Evolutionary conservation across 2,888 invertebrate genomes (phyloP).

Genomic region (Rhagophthalmus giganteus): DNA sequence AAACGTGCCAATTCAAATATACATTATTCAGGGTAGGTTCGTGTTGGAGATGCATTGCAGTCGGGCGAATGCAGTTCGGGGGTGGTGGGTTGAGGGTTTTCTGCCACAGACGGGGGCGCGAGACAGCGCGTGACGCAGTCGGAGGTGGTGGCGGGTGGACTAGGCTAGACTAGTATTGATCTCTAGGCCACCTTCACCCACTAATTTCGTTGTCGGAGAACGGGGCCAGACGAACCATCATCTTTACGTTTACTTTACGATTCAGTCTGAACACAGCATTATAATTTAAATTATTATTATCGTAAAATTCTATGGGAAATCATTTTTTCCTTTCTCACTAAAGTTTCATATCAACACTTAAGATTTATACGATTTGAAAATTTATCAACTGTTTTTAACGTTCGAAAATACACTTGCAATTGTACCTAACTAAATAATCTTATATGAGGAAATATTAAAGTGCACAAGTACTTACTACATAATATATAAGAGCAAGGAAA

Average conservation of each 20-base stretch:
- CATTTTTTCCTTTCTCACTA: too few species aligned
- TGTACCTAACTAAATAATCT: too few species aligned
- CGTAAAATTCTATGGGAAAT: too few species aligned
- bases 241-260: conserved; percentile 43
- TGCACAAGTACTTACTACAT: too few species aligned
- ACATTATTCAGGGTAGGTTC: conserved; percentile 42
- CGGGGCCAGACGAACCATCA: conserved; percentile 41
- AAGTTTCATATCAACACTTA: too few species aligned
- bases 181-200: conserved; percentile 56
- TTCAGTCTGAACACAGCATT: conserved; percentile 23
- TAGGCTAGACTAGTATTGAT: conserved; percentile 56
- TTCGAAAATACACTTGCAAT: too few species aligned
- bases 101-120: conserved; percentile 33
- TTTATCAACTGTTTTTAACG: too few species aligned
- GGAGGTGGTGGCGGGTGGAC: conserved; percentile 45
- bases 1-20: conserved; percentile 45
- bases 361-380: too few species aligned
- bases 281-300: too few species aligned
- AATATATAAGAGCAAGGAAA: too few species aligned
- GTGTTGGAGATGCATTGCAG: conserved; percentile 36
- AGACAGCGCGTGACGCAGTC: conserved; percentile 43
- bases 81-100: conserved; percentile 31
- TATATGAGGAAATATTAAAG: too few species aligned
- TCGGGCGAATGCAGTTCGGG: conserved; percentile 37
- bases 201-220: conserved; percentile 52